Base-by-base conservation (phyloP, 1,140 invertebrate species). In the Lethrus apterus region DNA sequence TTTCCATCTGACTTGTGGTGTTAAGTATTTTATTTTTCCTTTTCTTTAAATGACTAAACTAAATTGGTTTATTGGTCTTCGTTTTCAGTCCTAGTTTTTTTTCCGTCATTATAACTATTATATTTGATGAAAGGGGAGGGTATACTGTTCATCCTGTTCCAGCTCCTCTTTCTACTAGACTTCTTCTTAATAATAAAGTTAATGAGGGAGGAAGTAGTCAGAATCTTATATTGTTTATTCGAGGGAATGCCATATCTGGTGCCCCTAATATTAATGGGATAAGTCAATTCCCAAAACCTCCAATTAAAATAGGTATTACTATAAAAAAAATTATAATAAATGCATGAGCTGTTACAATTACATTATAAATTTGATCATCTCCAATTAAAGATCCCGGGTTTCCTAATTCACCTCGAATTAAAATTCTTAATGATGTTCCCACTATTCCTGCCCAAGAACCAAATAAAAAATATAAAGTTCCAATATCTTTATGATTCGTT, bases 291-390 rank as follows among this genome's bases (percentile, higher is more conserved):
- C 81, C 81, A 73, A 86, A 85, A 55, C 82, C 81, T 32, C 82
- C 83, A 73, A 87, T 80, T 75, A 85, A 74, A 65, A 81, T 72
- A 36, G 81, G 82, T 33, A 86, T 85, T 47, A 86, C 78, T 70
- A 84, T 80, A 72, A 85, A 84, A 68, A 86, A 86, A 79, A 85
- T 82, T 76, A 84, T 86, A 55, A 84, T 62, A 70, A 86, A 81
- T 48, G 79, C 83, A 72, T 87, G 81, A 4, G 72, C 70, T 7
- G 82, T 86, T 13, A 86, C 74, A 65, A 85, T 71, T 44, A 73
- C 69, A 69, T 85, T 84, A 74, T 83, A 84, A 65, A 81, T 73
- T 72, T 83, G 75, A 60, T 80, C 75, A 72, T 83, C 72, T 26
- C 68, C 69, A 67, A 84, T 76, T 62, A 80, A 68, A 32, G 58